These are phyloP conservation scores for Baryphthengus martii DNA, from an alignment of 2,113 vertebrate genomes.

Conservation along the genomic window DNA sequence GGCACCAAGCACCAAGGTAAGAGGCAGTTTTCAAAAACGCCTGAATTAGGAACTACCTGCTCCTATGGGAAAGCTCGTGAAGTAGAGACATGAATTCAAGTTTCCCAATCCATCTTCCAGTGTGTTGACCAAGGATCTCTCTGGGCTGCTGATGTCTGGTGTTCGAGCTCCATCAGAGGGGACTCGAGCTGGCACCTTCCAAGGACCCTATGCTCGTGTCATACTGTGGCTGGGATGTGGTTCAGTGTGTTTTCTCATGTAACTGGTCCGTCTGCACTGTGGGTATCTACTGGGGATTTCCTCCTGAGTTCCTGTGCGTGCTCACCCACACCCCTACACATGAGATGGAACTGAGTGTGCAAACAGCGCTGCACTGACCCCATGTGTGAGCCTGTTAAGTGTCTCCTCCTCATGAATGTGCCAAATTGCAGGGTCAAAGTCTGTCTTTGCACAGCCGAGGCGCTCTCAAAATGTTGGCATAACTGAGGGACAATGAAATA, in stretches of 20 bases:
- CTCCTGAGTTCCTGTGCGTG: neutral
- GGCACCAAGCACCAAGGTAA: neutral
- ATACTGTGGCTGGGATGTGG: neutral
- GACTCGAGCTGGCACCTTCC: neutral
- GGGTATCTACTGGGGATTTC: neutral
- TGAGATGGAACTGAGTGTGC: neutral
- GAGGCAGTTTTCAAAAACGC: neutral
- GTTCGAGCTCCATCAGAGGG: accelerated
- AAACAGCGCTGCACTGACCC: neutral
- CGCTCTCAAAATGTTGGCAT: slow-evolving; percentile 12
- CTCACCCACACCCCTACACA: accelerated
- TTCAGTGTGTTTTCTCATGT: accelerated
- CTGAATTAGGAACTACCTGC: neutral
- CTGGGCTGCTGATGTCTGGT: neutral
- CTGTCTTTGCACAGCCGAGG: neutral
- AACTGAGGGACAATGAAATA: neutral
- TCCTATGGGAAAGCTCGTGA: neutral
- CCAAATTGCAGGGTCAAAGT: neutral
- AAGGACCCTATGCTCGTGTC: no score
- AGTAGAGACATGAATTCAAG: neutral
- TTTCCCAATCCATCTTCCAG: neutral
- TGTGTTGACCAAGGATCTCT: neutral
- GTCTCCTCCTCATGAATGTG: accelerated
- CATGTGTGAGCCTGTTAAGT: accelerated
- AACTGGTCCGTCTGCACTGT: neutral